These are phyloP conservation scores for Sylvilagus bachmani DNA, from an alignment of 2,113 vertebrate species.

Conservation along the genomic window DNA sequence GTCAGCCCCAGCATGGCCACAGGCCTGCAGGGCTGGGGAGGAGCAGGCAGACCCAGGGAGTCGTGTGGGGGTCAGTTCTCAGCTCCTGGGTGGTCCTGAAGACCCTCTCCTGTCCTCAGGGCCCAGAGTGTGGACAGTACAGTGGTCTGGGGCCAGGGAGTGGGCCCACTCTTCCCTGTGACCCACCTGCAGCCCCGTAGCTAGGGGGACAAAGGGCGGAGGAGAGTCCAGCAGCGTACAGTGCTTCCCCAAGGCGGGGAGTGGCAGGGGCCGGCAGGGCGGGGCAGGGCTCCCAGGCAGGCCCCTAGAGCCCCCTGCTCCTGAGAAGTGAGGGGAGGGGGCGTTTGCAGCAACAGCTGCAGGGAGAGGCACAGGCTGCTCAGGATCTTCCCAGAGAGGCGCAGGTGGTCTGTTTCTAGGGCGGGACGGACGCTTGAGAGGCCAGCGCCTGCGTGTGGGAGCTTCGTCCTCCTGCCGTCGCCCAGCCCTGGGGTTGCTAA, in stretches of 20 bases:
- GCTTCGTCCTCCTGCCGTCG: background rate
- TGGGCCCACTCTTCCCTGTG: background rate
- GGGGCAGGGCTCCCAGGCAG: background rate
- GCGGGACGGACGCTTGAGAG: background rate
- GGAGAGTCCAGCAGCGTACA: background rate
- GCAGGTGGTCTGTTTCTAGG: too few species aligned
- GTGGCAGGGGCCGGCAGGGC: too few species aligned
- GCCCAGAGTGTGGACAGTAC: background rate
- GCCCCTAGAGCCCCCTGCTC: background rate
- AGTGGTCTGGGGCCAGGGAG: background rate
- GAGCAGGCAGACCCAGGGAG: background rate
- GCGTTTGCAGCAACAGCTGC: too few species aligned
- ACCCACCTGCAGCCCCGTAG: background rate
- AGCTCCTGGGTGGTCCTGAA: background rate
- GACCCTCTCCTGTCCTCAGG: background rate
- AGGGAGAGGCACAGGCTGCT: too few species aligned
- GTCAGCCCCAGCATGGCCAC: background rate
- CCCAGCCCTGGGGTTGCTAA: background rate
- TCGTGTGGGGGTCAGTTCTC: background rate
- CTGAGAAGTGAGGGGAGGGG: background rate
- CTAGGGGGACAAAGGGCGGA: background rate
- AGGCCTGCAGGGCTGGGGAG: background rate
- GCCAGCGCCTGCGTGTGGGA: background rate
- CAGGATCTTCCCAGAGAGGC: too few species aligned
- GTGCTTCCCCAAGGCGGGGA: too few species aligned